These are phyloP conservation scores for Drosophila mayri DNA, from an alignment of 1,140 invertebrate species.

Conservation along the genomic window DNA sequence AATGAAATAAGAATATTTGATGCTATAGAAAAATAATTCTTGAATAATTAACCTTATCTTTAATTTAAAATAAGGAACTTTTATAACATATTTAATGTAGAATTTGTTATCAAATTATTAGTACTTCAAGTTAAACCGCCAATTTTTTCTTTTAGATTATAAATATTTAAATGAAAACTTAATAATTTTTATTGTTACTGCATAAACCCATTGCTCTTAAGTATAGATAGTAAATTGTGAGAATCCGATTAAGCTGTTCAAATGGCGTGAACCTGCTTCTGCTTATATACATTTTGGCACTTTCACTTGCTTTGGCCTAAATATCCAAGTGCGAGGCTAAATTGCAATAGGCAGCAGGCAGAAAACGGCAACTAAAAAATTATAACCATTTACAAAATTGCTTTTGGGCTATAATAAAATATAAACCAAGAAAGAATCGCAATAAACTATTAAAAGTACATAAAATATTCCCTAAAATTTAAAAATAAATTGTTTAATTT, in stretches of 20 bases:
- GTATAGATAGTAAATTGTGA: too few species aligned
- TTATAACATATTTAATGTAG: too few species aligned
- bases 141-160: too few species aligned
- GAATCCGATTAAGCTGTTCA: slow-evolving; percentile 15
- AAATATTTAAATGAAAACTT: too few species aligned
- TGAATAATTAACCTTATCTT: too few species aligned
- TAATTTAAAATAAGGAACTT: too few species aligned
- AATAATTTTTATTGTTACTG: too few species aligned
- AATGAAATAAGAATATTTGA: too few species aligned
- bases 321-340: slow-evolving; percentile 24
- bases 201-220: not conserved
- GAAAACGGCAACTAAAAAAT: not conserved
- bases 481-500: too few species aligned
- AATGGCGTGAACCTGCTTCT: slow-evolving; percentile 26
- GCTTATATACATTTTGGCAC: slow-evolving; percentile 48
- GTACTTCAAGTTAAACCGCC: too few species aligned
- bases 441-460: not conserved
- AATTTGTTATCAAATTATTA: too few species aligned
- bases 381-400: not conserved
- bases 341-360: slow-evolving; percentile 1
- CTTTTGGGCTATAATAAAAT: not conserved
- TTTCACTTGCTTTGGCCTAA: slow-evolving; percentile 72
- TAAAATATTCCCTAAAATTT: not conserved
- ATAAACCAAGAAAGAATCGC: not conserved
- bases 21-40: too few species aligned